Percentiles rank a stretch among this genome's conserved stretches.
These are phyloP conservation scores for Helobdella robusta DNA, from an alignment of 2,888 invertebrate genomes.

Conservation along the genomic window DNA sequence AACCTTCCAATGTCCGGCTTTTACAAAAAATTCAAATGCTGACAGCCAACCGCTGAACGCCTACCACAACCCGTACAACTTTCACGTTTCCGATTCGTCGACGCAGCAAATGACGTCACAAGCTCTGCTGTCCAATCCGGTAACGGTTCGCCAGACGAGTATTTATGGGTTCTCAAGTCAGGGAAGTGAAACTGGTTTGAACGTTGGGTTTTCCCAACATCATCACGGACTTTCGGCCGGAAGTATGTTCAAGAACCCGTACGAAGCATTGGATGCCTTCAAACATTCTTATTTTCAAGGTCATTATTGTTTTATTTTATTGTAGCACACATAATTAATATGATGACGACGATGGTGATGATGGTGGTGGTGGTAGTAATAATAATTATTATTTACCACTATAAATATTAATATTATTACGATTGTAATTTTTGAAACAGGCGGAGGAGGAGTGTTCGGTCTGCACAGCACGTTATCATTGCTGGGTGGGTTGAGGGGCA, in stretches of 20 bases:
- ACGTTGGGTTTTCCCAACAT: too few relatives aligned
- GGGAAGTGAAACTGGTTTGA: too few relatives aligned
- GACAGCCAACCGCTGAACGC: too few relatives aligned
- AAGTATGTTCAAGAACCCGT: slow-evolving; percentile 11
- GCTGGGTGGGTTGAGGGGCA: slow-evolving; percentile 46
- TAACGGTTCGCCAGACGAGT: too few relatives aligned
- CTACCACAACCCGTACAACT: too few relatives aligned
- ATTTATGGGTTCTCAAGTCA: too few relatives aligned
- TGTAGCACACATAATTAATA: background rate
- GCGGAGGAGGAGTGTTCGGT: slow-evolving; percentile 27
- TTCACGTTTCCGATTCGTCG: too few relatives aligned
- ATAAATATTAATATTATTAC: background rate
- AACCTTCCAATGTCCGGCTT: too few relatives aligned
- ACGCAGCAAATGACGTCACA: too few relatives aligned
- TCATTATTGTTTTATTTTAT: background rate
- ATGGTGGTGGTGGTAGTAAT: background rate
- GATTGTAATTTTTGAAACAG: background rate
- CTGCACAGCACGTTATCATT: slow-evolving; percentile 35
- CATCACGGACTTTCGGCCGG: background rate
- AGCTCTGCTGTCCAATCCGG: too few relatives aligned
- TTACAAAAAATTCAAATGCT: too few relatives aligned
- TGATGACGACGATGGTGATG: too few relatives aligned
- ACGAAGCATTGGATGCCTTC: slow-evolving; percentile 17
- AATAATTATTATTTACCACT: background rate
- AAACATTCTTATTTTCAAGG: slow-evolving; percentile 23